phyloP scores from a whole-genome alignment of 2,888 invertebrate genomes.

The Drosophila pseudotakahashii region DNA sequence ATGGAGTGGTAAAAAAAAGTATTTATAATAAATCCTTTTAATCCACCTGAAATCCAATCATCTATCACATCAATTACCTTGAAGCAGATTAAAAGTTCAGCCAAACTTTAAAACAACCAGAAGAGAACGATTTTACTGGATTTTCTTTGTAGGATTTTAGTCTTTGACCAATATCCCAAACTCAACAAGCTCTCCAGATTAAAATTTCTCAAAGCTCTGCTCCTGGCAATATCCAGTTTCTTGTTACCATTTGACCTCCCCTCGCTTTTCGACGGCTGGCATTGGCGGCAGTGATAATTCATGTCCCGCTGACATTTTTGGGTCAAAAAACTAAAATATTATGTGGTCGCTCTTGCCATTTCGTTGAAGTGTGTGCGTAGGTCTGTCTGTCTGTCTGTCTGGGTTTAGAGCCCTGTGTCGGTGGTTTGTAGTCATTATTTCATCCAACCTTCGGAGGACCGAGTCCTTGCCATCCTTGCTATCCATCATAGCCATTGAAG shows the following conservation, averaged over 20 bases:
- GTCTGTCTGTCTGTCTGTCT: slow-evolving; percentile 15
- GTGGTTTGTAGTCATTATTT: slow-evolving; percentile 75
- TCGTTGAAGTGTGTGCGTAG: slow-evolving; percentile 35
- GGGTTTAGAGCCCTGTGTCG: slow-evolving; percentile 29
- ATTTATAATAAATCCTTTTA: no score
- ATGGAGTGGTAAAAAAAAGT: no score
- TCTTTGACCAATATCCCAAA: not conserved
- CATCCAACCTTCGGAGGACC: slow-evolving; percentile 44
- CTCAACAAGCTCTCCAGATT: not conserved
- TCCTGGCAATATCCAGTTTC: not conserved
- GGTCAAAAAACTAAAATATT: slow-evolving; percentile 80
- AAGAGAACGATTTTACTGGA: not conserved
- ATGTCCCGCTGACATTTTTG: slow-evolving; percentile 80
- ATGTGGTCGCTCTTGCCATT: slow-evolving; percentile 50
- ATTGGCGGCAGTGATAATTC: slow-evolving; percentile 74
- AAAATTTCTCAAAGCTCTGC: not conserved
- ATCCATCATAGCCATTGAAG: slow-evolving; percentile 8
- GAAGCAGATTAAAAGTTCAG: not conserved
- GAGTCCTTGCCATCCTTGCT: slow-evolving; percentile 6
- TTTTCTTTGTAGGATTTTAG: not conserved
- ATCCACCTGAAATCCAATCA: not conserved
- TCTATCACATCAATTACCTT: not conserved
- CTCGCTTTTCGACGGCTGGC: slow-evolving; percentile 37
- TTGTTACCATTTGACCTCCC: slow-evolving; percentile 25
- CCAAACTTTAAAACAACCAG: not conserved